Evolutionary conservation across 2,888 invertebrate genomes (phyloP).

Genomic region (Drosophila maculinotata): DNA sequence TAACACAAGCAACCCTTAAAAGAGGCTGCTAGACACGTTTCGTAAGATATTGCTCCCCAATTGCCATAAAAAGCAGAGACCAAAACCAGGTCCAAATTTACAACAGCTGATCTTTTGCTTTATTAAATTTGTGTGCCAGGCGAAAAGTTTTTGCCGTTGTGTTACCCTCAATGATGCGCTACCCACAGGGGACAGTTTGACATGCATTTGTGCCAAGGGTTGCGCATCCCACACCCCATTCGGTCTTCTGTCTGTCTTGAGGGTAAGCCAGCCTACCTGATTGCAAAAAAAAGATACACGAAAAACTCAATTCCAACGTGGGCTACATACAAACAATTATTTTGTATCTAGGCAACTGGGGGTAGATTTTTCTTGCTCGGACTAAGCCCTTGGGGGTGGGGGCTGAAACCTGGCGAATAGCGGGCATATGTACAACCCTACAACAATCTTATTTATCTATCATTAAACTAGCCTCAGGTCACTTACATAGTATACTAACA

Average conservation of each 20-base stretch:
- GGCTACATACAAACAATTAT: constrained; percentile 70
- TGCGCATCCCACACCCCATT: constrained; percentile 28
- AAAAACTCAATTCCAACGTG: constrained; percentile 35
- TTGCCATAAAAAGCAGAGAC: constrained; percentile 53
- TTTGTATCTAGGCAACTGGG: constrained; percentile 35
- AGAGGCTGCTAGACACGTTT: constrained; percentile 41
- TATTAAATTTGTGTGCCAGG: constrained; percentile 60
- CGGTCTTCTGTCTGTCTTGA: constrained; percentile 20
- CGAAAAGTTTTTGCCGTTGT: constrained; percentile 11
- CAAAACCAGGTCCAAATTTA: constrained; percentile 53
- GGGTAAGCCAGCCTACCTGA: constrained; percentile 63
- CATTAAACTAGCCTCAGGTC: constrained; percentile 36
- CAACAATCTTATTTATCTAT: constrained; percentile 47
- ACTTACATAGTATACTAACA: neutral
- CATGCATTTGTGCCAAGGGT: constrained; percentile 63
- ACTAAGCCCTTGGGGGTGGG: constrained; percentile 19
- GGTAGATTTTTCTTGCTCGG: constrained; percentile 48
- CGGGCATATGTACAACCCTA: constrained; percentile 51
- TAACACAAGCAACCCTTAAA: constrained; percentile 47
- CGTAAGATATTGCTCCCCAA: constrained; percentile 68
- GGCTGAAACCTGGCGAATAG: constrained; percentile 36
- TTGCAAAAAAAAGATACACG: constrained; percentile 36
- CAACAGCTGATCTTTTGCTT: constrained; percentile 72
- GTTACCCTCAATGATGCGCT: constrained; percentile 53
- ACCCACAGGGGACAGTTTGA: constrained; percentile 72